Conservation (phyloP, 1,140 invertebrate species). For the Drosophila nikananu region DNA sequence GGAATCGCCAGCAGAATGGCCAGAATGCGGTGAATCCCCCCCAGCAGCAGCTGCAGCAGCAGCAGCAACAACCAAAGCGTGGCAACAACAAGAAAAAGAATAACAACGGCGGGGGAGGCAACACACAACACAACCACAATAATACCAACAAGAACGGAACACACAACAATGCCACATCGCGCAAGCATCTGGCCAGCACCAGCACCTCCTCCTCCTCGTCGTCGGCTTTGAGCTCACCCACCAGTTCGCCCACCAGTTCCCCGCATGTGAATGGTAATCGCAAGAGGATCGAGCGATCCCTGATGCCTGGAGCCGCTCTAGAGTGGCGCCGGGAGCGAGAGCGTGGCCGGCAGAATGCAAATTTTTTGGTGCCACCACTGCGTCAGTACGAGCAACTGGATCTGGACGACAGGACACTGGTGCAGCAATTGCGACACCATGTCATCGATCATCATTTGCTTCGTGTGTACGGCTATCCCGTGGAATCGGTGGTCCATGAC, state of each 20-base stretch:
- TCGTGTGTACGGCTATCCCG: conserved; percentile 90
- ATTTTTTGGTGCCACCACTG: conserved; percentile 71
- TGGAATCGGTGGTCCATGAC: conserved; percentile 87
- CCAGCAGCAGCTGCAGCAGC: conserved; percentile 15
- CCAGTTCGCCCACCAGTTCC: conserved; percentile 50
- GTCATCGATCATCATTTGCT: conserved; percentile 89
- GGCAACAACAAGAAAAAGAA: conserved; percentile 39
- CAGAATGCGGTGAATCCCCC: neutral
- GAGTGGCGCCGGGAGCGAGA: conserved; percentile 28
- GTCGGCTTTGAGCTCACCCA: conserved; percentile 61
- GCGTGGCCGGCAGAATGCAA: conserved; percentile 25
- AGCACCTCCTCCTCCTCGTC: conserved; percentile 54
- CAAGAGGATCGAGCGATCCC: conserved; percentile 26
- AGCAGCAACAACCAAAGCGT: conserved; percentile 30
- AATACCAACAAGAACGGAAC: conserved; percentile 4
- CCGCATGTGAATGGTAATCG: conserved; percentile 28
- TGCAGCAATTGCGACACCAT: conserved; percentile 87
- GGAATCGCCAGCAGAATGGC: conserved; percentile 28
- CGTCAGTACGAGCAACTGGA: conserved; percentile 81
- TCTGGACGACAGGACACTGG: conserved; percentile 84
- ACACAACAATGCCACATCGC: neutral
- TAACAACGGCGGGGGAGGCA: neutral
- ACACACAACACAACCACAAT: conserved; percentile 30
- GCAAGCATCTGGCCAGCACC: conserved; percentile 28
- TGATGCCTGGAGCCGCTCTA: conserved; percentile 25